Evolutionary conservation across 2,888 invertebrate species (phyloP), one percentile per base, ranked within the genome.

Genomic region (Nymphalis c-album): DNA sequence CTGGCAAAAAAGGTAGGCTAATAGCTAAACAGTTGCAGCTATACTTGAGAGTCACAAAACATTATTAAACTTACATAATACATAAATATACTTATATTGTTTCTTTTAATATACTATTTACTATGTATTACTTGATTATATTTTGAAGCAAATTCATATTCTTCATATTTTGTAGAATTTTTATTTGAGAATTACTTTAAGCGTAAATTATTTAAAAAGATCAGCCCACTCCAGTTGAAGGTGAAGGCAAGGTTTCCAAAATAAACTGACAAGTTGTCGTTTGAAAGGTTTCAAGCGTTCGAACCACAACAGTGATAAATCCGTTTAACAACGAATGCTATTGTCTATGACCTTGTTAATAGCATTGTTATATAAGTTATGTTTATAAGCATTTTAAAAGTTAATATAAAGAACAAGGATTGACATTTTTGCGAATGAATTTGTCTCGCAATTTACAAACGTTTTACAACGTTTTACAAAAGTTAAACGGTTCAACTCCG

Each of bases 1-100:
- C 92, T 20, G 91, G 88, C 73, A 93, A 92, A 79, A 92, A 92
- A 91, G 93, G 93, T 93, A 88, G 50, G 16, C 57, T 40, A n/a
- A 57, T 8, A 35, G 31, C n/a, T 31, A 13, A 31, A n/a, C 7
- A 40, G 40, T 4, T 4, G 13, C 10, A 40, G 40, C 40, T 40
- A 40, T 40, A 40, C 1, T 40, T 40, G 13, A 40, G 40, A 40
- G 13, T 13, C 10, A 40, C 40, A 4, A 40, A 13, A 13, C 40
- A 40, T 40, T 13, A 40, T 40, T 13, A 13, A 40, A 2, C 26
- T 31, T 31, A 4, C 2, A 13, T 40, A 40, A 3, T 40, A 10
- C 40, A 13, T 40, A 13, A 4, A 10, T 40, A 40, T 4, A 40
- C 13, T 13, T 2, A 40, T 2, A 40, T 40, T 40, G 13, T 13